Base-by-base conservation (phyloP, 2,797 vertebrate species). In the Pipistrellus pipistrellus region DNA sequence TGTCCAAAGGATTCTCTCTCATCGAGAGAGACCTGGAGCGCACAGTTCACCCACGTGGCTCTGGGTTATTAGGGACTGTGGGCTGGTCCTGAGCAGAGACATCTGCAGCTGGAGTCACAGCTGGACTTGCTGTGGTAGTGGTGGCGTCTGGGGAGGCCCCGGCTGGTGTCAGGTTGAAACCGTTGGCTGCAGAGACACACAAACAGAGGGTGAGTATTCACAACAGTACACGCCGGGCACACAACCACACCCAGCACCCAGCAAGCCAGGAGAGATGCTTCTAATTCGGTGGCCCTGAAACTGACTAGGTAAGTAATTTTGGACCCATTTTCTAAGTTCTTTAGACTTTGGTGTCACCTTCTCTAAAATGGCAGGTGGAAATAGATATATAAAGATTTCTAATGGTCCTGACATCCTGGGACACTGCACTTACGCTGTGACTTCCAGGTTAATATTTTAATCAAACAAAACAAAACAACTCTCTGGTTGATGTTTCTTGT, bases 21-120 rank as follows among this genome's bases (percentile, higher is more conserved):
- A 94, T 92, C 91, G 85, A 1, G 35, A 96, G 51, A 95, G 84
- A 71, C 38, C 72, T 68, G 93, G 73, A 75, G 78, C 48, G 32
- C 88, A 83, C 75, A 59, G 95, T 91, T 96, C 97, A 96, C 35
- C 97, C 96, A 27, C 88, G 93, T 41, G 97, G 96, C 93, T 96
- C 96, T 3, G 91, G 64, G 83, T 68, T 4, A 0, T 84, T 98
- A 48, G 93, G 55, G 84, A 91, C 66, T 0, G 77, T 4, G 69
- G 97, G 76, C 72, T 92, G 98, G 78, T 96, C 96, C 66, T 95
- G 96, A 69, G 97, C 96, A 2, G 73, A 75, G 51, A 95, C 35
- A 14, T 96, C 88, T 44, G 96, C 64, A 46, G n/a, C 90, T 35
- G 90, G 88, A 76, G 82, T 73, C 82, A 57, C 96, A 96, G 0